Base-by-base conservation (phyloP, 2,113 vertebrate species). In the Halcyon senegalensis region DNA sequence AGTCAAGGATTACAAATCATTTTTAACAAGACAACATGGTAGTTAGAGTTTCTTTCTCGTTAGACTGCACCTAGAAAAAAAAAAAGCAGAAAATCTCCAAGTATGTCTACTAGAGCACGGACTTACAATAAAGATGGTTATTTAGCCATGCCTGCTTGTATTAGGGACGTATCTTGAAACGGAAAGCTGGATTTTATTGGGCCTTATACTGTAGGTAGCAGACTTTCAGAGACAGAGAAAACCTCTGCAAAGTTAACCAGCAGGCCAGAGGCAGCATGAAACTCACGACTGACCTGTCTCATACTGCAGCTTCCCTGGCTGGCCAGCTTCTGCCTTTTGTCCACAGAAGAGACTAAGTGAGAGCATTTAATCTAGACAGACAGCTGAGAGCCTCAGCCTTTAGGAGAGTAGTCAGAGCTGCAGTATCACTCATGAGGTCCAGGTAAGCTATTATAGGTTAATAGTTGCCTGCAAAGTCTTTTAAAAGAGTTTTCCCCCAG, bases 51-150 rank as follows among this genome's bases (percentile, higher is more conserved):
- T 91, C 53, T 60, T 43, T 10, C 41, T 75, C 35, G 59, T 35
- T 62, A 82, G 35, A 43, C 24, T 1, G 1, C 0, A 1, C 4
- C 16, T 24, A 6, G 44, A 19, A 19, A 43, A 43, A 46, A 46
- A 46, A 48, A 50, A 63, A 83, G 30, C 13, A 33, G 15, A 92
- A 91, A 67, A 80, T n/a, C 35, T 30, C 13, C 23, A 70, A 62
- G 7, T 16, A 80, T 1, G 2, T 8, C 8, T 66, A 35, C 35
- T 66, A 72, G 41, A 91, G 76, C 7, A 35, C 7, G 24, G 4
- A 58, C 31, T 80, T 50, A 53, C 0, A 86, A 30, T n/a, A 58
- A 83, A 60, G 5, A 20, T 21, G 4, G 37, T 68, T 88, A 86
- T n/a, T 93, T 41, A 80, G 31, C 19, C 21, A 66, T 23, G 16